A percentile compares a stretch with the other conserved stretches of the same genome.
Conservation (phyloP, 1,140 invertebrate species). For the Drosophila subobscura region DNA sequence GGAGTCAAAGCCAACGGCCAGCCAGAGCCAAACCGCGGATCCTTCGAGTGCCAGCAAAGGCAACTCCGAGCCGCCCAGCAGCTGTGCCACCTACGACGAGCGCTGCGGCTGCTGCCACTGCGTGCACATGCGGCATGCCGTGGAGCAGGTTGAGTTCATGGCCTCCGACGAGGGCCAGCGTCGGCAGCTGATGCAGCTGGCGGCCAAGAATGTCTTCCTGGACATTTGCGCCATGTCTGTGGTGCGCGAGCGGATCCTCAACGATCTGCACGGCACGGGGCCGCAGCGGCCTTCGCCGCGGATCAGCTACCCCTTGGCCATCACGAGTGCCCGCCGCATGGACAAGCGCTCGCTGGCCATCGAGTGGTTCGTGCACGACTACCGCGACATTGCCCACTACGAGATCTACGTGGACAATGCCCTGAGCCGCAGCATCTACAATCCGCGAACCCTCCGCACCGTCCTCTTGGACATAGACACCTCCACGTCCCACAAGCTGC, state of each 20-base stretch:
- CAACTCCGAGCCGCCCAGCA: conserved; percentile 15
- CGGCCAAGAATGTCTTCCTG: conserved; percentile 61
- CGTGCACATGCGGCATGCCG: conserved; percentile 33
- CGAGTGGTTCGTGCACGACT: conserved; percentile 58
- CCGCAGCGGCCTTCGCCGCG: conserved; percentile 11
- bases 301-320: conserved; percentile 41
- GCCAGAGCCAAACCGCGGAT: no score
- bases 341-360: conserved; percentile 35
- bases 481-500: conserved; percentile 31
- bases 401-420: conserved; percentile 48
- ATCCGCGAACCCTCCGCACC: conserved; percentile 25
- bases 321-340: conserved; percentile 36
- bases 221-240: conserved; percentile 50
- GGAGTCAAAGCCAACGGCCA: not conserved
- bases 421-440: conserved; percentile 35
- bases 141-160: conserved; percentile 29
- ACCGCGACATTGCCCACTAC: conserved; percentile 48
- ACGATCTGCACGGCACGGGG: conserved; percentile 24
- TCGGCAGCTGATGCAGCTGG: conserved; percentile 43
- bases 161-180: conserved; percentile 49
- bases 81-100: conserved; percentile 37
- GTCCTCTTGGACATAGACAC: conserved; percentile 54
- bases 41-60: not conserved
- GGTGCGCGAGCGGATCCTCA: conserved; percentile 24
- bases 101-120: conserved; percentile 63